Conservation (phyloP, 2,113 vertebrate genomes). For the Pomatorhinus ruficollis region DNA sequence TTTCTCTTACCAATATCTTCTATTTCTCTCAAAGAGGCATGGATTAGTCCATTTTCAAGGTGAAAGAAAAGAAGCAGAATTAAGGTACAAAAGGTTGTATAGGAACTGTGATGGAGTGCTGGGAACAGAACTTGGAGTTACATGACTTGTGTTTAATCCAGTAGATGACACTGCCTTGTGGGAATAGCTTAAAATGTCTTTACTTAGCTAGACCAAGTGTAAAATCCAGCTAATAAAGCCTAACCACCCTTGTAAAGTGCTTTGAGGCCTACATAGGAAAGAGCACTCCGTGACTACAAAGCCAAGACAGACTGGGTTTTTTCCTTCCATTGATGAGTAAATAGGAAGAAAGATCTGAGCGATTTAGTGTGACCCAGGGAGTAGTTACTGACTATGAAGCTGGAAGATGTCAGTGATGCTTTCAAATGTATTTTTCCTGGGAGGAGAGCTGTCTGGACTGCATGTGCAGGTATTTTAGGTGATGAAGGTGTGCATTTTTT, state of each 20-base stretch:
- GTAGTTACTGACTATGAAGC: background rate
- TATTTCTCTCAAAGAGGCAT: background rate
- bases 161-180: background rate
- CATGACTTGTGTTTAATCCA: background rate
- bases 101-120: background rate
- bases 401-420: background rate
- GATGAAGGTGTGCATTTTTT: background rate
- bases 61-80: background rate
- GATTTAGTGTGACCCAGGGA: background rate
- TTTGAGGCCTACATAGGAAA: background rate
- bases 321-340: background rate
- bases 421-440: background rate
- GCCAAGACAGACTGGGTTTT: background rate
- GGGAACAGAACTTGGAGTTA: background rate
- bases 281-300: background rate
- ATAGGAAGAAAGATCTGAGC: background rate
- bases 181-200: constrained; percentile 38
- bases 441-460: background rate
- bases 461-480: background rate
- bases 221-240: constrained; percentile 58
- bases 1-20: background rate
- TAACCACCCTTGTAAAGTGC: constrained; percentile 49
- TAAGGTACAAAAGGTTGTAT: background rate
- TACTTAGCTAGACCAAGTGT: constrained; percentile 52
- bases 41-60: background rate